These are phyloP conservation scores for Sapajus apella DNA, from an alignment of 2,113 vertebrate species.

Conservation along the genomic window DNA sequence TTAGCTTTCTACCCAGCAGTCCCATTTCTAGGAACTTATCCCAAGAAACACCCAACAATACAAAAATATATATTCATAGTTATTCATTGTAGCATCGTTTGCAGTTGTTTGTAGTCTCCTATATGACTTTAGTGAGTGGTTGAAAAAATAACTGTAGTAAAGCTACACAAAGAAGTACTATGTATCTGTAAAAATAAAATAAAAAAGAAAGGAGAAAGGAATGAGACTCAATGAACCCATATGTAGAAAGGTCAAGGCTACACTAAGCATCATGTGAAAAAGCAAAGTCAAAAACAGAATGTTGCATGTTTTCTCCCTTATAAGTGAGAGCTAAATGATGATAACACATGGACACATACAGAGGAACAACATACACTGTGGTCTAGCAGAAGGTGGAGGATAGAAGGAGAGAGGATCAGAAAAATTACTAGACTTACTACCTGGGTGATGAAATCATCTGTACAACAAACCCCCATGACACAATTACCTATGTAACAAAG, in stretches of 20 bases:
- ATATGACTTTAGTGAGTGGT: background rate
- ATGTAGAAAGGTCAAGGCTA: background rate
- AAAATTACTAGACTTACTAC: too few species aligned
- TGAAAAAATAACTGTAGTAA: background rate
- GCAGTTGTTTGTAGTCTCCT: background rate
- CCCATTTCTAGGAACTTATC: background rate
- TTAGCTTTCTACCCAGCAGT: background rate
- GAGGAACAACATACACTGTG: too few species aligned
- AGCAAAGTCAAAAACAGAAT: background rate
- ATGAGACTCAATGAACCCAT: background rate
- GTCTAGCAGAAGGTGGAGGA: too few species aligned
- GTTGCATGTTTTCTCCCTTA: too few species aligned
- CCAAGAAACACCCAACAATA: background rate
- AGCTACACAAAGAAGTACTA: background rate
- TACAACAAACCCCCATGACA: too few species aligned
- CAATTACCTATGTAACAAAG: too few species aligned
- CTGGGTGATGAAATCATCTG: too few species aligned
- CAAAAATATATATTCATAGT: background rate
- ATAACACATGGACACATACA: too few species aligned
- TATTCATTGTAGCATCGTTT: background rate
- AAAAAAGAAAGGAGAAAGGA: background rate
- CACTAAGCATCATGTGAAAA: background rate
- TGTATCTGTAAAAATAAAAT: background rate
- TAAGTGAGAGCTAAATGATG: too few species aligned
- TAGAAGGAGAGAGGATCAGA: too few species aligned